phyloP scores from a whole-genome alignment of 2,888 invertebrate species.

The Drosophila leonis region DNA sequence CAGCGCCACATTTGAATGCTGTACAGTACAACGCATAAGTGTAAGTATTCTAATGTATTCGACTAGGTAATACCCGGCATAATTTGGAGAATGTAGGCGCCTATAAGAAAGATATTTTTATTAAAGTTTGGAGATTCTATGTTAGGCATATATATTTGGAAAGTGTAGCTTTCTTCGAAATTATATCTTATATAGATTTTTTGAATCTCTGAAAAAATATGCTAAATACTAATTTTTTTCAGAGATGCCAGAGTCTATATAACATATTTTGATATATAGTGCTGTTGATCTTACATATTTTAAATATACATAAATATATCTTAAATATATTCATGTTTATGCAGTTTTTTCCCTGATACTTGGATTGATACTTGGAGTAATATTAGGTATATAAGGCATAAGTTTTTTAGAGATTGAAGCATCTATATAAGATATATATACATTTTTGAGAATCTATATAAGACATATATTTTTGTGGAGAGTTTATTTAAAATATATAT shows the following conservation, averaged over 20 bases:
- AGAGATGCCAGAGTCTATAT: too few species aligned
- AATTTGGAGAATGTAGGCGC: neutral
- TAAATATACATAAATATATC: too few species aligned
- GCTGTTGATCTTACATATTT: too few species aligned
- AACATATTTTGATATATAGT: too few species aligned
- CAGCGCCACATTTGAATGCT: slow-evolving; percentile 51
- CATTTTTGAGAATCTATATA: too few species aligned
- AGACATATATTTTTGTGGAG: neutral
- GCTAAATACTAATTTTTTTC: too few species aligned
- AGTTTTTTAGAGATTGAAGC: too few species aligned
- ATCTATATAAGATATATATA: neutral
- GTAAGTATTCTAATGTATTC: slow-evolving; percentile 48
- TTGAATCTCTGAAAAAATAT: too few species aligned
- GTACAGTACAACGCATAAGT: slow-evolving; percentile 70
- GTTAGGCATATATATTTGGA: neutral
- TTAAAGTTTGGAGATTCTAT: neutral
- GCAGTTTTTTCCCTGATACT: too few species aligned
- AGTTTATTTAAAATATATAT: neutral
- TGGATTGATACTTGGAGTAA: too few species aligned
- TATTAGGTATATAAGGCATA: too few species aligned
- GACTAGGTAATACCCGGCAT: neutral
- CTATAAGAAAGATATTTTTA: neutral
- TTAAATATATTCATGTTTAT: too few species aligned
- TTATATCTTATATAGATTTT: neutral
- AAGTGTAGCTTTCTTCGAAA: neutral